Percentiles rank a stretch among this genome's conserved stretches.
These are phyloP conservation scores for Catotricha subobsoleta DNA, from an alignment of 2,888 invertebrate genomes.

Conservation along the genomic window DNA sequence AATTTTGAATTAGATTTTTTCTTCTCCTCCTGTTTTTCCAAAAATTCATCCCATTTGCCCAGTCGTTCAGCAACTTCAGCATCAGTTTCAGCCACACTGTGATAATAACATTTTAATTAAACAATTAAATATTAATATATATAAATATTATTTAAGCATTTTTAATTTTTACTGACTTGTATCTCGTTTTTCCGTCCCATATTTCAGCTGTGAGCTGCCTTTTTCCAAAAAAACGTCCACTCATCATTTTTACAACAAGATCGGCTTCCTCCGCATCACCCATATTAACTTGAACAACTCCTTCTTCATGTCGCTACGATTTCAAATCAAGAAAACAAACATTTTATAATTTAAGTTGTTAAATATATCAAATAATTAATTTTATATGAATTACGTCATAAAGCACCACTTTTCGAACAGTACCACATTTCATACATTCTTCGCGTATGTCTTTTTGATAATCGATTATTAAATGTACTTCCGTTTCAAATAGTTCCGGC, in stretches of 20 bases:
- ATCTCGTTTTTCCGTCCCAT: conserved; percentile 94
- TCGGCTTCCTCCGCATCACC: conserved; percentile 81
- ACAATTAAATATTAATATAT: background rate
- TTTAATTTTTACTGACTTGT: too few species aligned
- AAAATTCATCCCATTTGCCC: conserved; percentile 71
- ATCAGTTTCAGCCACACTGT: conserved; percentile 73
- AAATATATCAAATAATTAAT: background rate
- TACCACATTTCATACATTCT: conserved; percentile 80
- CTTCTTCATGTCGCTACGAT: conserved; percentile 77
- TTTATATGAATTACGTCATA: conserved; percentile 53
- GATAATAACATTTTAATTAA: background rate
- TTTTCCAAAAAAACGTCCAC: conserved; percentile 81
- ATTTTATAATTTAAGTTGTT: background rate
- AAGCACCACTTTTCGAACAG: conserved; percentile 75
- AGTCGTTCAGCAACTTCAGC: conserved; percentile 64
- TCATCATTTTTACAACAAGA: conserved; percentile 66
- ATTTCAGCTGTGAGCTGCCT: conserved; percentile 67
- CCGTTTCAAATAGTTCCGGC: conserved; percentile 71
- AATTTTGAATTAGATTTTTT: too few species aligned
- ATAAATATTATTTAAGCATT: conserved; percentile 20
- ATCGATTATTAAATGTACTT: conserved; percentile 75
- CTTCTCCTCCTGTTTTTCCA: too few species aligned
- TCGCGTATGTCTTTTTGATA: conserved; percentile 79
- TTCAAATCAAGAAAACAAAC: too few species aligned
- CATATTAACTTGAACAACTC: conserved; percentile 85